Conservation (phyloP, 2,888 invertebrate genomes). For the Priocnemis perturbator region DNA sequence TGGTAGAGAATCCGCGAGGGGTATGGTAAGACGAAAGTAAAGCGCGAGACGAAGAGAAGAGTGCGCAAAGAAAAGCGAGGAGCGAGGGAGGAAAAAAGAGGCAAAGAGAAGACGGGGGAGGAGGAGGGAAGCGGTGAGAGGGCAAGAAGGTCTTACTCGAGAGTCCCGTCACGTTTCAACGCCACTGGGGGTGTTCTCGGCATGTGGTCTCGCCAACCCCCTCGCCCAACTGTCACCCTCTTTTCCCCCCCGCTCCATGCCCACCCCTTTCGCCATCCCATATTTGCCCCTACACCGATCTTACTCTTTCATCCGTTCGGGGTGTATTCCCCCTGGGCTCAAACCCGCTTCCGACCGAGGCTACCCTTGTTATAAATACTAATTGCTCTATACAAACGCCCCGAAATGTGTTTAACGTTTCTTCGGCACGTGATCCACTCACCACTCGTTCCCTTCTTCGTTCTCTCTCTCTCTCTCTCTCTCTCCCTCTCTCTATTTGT, state of each 20-base stretch:
- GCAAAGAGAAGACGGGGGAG: not conserved
- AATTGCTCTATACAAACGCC: constrained; percentile 70
- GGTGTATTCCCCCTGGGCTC: constrained; percentile 34
- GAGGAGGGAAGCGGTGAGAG: not conserved
- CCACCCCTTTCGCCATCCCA: constrained; percentile 13
- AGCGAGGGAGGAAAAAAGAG: constrained; percentile 8
- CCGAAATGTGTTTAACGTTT: constrained; percentile 67
- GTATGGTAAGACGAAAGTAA: not conserved
- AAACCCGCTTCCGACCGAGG: constrained; percentile 48
- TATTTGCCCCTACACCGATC: constrained; percentile 28
- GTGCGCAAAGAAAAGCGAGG: constrained; percentile 7
- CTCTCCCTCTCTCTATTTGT: constrained; percentile 16
- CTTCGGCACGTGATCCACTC: constrained; percentile 51
- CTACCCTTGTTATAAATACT: constrained; percentile 69
- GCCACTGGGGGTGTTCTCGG: constrained; percentile 62
- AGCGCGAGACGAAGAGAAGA: not conserved
- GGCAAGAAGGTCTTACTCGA: constrained; percentile 28
- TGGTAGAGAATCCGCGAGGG: not conserved
- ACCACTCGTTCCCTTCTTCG: constrained; percentile 3
- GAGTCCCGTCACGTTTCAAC: constrained; percentile 67
- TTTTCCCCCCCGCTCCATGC: constrained; percentile 39
- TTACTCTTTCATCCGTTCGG: constrained; percentile 36
- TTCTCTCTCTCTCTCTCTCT: not conserved
- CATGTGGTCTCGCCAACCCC: constrained; percentile 67
- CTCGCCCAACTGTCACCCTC: constrained; percentile 35